phyloP scores from a whole-genome alignment of 2,113 vertebrate species.

The Struthidea cinerea region DNA sequence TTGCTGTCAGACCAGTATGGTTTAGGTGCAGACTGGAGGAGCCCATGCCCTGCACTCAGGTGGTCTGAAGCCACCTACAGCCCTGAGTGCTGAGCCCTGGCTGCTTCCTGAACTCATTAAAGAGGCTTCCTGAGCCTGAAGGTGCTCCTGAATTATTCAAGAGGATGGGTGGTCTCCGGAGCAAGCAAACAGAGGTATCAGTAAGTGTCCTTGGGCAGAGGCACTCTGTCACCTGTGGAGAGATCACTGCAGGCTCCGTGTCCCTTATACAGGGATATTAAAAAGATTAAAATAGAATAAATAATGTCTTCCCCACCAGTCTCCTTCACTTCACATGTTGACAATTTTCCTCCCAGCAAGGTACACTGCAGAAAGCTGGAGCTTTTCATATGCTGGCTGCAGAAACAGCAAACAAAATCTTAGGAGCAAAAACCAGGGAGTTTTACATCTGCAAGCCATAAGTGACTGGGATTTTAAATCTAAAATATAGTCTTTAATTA shows the following conservation, averaged over 20 bases:
- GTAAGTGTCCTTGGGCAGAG: background rate
- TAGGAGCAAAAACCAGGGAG: background rate
- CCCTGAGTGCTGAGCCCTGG: background rate
- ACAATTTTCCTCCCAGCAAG: slow-evolving; percentile 3
- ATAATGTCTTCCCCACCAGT: background rate
- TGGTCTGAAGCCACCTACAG: slow-evolving; percentile 3
- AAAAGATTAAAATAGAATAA: background rate
- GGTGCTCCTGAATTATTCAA: background rate
- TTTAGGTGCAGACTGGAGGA: background rate
- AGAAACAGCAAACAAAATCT: background rate
- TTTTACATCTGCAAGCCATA: background rate
- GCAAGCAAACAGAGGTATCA: background rate
- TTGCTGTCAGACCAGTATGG: background rate
- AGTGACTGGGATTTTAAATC: background rate
- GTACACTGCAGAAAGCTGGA: background rate
- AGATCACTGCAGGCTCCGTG: background rate
- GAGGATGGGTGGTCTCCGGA: background rate
- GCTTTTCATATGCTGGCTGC: background rate
- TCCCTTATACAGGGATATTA: background rate
- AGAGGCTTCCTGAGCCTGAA: background rate
- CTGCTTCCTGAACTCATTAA: background rate
- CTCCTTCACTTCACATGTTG: background rate
- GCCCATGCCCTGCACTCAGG: background rate
- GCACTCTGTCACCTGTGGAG: background rate
- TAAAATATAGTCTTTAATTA: background rate